phyloP scores from a whole-genome alignment of 2,797 vertebrate species.

The Champsocephalus esox region DNA sequence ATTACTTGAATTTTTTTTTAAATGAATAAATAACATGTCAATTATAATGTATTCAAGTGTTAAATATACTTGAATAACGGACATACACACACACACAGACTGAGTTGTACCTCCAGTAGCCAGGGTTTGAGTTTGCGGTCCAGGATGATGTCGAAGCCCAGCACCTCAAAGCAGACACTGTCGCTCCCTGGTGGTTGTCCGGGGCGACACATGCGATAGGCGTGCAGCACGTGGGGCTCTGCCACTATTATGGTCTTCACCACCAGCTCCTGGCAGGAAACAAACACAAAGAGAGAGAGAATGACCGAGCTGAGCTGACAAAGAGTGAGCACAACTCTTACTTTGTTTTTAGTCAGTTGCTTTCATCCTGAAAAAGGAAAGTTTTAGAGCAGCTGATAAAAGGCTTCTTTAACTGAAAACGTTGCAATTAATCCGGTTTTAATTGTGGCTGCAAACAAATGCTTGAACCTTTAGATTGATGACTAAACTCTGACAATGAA shows the following conservation, averaged over 20 bases:
- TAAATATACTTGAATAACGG: neutral
- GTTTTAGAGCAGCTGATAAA: slow-evolving; percentile 32
- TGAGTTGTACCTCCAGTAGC: slow-evolving; percentile 92
- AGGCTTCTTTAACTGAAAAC: slow-evolving; percentile 27
- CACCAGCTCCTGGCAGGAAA: slow-evolving; percentile 90
- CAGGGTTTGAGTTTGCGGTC: slow-evolving; percentile 98
- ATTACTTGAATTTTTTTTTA: neutral
- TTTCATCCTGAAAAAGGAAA: slow-evolving; percentile 4
- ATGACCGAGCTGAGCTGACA: slow-evolving; percentile 23
- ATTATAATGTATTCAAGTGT: neutral
- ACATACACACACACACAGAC: neutral
- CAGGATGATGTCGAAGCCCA: slow-evolving; percentile 98
- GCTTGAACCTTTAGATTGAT: slow-evolving; percentile 14
- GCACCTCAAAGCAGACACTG: slow-evolving; percentile 97
- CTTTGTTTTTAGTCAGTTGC: neutral
- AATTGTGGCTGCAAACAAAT: slow-evolving; percentile 25
- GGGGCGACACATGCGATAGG: slow-evolving; percentile 98
- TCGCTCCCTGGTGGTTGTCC: slow-evolving; percentile 96
- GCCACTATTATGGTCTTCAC: slow-evolving; percentile 98
- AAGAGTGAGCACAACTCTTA: neutral
- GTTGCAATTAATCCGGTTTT: slow-evolving; percentile 16
- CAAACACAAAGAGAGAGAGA: slow-evolving; percentile 32
- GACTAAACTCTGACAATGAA: slow-evolving; percentile 19
- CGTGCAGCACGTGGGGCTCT: slow-evolving; percentile 96
- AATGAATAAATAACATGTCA: neutral